phyloP scores from a whole-genome alignment of 2,888 invertebrate genomes.

The Diaperis boleti region DNA sequence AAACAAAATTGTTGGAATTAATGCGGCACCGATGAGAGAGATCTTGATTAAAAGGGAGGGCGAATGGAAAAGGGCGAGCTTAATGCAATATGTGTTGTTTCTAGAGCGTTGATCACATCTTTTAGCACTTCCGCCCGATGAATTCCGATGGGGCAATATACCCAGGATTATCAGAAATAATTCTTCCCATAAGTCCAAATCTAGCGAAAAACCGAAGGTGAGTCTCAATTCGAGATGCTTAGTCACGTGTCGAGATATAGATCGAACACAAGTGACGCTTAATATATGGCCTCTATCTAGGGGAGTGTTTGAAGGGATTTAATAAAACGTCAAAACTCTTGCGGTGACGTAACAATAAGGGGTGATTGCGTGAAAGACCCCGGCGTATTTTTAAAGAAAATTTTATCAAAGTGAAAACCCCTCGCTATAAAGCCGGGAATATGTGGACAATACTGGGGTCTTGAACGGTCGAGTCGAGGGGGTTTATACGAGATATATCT shows the following conservation, averaged over 20 bases:
- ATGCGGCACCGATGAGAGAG: slow-evolving; percentile 14
- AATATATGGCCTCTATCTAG: slow-evolving; percentile 35
- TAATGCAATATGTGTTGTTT: slow-evolving; percentile 33
- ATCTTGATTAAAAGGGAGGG: slow-evolving; percentile 28
- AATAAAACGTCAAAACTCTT: slow-evolving; percentile 35
- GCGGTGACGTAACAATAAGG: slow-evolving; percentile 37
- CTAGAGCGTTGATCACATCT: slow-evolving; percentile 24
- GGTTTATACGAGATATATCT: too few species aligned
- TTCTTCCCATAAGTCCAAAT: slow-evolving; percentile 26
- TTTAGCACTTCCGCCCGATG: slow-evolving; percentile 31
- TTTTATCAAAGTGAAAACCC: not conserved
- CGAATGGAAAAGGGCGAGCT: slow-evolving; percentile 12
- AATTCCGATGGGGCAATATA: slow-evolving; percentile 23
- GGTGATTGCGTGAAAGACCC: slow-evolving; percentile 8
- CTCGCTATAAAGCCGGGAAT: not conserved
- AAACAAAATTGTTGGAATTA: slow-evolving; percentile 18
- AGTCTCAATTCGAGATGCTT: slow-evolving; percentile 19
- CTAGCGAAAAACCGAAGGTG: slow-evolving; percentile 28
- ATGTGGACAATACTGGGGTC: too few species aligned
- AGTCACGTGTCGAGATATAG: slow-evolving; percentile 38
- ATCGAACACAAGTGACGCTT: slow-evolving; percentile 41
- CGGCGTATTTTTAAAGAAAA: slow-evolving; percentile 8
- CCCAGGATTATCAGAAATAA: slow-evolving; percentile 28
- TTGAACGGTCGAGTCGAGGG: too few species aligned
- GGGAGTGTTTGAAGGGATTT: slow-evolving; percentile 38